phyloP scores from a whole-genome alignment of 2,113 vertebrate species.

The Amblyornis subalaris region DNA sequence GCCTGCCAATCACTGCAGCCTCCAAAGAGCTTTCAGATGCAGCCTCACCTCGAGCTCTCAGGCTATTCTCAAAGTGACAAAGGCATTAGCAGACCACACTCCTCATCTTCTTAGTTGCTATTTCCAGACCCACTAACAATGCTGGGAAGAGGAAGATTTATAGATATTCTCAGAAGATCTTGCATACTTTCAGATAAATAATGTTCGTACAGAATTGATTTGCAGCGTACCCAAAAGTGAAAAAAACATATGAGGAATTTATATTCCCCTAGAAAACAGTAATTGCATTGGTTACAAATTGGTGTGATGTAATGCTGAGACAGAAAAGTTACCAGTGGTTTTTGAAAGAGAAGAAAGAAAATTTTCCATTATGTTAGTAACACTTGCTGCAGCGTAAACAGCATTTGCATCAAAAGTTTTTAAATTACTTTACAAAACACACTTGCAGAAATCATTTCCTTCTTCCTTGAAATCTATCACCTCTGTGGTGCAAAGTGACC shows the following conservation, averaged over 20 bases:
- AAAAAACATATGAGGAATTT: not conserved
- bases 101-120: not conserved
- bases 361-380: not conserved
- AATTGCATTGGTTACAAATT: not conserved
- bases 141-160: not conserved
- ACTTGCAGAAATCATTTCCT: not conserved
- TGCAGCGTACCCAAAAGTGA: accelerated
- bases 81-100: not conserved
- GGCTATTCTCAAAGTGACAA: not conserved
- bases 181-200: not conserved
- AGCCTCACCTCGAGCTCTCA: not conserved
- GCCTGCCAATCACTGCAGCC: not conserved
- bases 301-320: not conserved
- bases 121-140: not conserved
- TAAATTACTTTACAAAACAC: not conserved
- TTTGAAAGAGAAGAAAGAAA: not conserved
- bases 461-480: not conserved
- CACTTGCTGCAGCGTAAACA: not conserved
- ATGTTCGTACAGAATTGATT: not conserved
- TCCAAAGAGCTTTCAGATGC: not conserved
- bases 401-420: not conserved
- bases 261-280: not conserved
- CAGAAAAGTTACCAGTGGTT: not conserved
- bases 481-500: not conserved
- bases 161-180: not conserved